Evolutionary conservation across 2,888 invertebrate genomes (phyloP).

Genomic region (Balanococcus diminutus): DNA sequence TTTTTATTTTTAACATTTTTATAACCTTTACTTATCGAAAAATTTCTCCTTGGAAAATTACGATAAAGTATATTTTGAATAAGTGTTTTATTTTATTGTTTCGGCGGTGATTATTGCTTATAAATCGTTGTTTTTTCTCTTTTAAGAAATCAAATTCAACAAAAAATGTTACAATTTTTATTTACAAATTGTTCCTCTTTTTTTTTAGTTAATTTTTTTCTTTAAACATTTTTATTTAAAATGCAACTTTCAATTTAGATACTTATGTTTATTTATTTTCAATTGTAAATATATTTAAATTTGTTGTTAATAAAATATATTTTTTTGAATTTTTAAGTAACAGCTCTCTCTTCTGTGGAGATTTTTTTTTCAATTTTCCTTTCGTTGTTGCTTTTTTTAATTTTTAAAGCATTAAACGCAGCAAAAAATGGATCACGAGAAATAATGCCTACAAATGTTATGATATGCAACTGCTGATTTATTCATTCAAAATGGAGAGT

Average conservation of each 20-base stretch:
- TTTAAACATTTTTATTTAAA: not conserved
- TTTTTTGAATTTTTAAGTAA: not conserved
- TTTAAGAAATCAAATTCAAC: not conserved
- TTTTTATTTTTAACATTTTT: not conserved
- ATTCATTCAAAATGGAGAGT: not conserved
- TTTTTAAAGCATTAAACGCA: not conserved
- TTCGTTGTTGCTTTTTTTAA: not conserved
- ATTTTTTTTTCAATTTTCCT: not conserved
- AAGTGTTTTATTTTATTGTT: not conserved
- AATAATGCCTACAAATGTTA: not conserved
- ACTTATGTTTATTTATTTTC: constrained; percentile 21
- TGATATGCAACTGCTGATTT: not conserved
- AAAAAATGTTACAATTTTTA: not conserved
- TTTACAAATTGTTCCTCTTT: not conserved
- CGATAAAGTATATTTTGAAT: not conserved
- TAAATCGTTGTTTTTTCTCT: not conserved
- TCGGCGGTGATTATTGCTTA: not conserved
- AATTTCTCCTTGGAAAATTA: not conserved
- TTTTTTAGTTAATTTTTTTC: not conserved
- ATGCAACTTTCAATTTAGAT: constrained; percentile 8
- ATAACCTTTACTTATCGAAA: not conserved
- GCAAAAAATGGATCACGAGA: not conserved
- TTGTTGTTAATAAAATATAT: constrained; percentile 17
- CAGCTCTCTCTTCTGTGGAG: too few relatives aligned
- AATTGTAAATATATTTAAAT: constrained; percentile 31